Evolutionary conservation across 2,113 vertebrate genomes (phyloP).

Genomic region (Festucalex cinctus): DNA sequence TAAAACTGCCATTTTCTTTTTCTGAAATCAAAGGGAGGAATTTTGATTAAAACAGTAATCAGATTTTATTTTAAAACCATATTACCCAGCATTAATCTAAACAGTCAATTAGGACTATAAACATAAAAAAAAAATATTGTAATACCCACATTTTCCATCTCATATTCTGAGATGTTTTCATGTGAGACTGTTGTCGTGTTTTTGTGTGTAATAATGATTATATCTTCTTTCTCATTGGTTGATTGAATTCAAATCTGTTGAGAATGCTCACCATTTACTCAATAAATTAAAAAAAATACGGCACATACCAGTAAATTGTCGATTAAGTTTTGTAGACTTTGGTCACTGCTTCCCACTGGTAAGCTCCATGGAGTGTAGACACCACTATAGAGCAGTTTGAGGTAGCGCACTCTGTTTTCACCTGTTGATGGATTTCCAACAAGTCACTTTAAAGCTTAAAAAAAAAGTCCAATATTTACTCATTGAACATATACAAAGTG

Average conservation of each 20-base stretch:
- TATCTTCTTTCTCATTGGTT: background rate
- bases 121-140: no score
- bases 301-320: constrained; percentile 80
- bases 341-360: constrained; percentile 77
- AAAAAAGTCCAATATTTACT: background rate
- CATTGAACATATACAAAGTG: background rate
- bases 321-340: constrained; percentile 71
- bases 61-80: no score
- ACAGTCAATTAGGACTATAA: no score
- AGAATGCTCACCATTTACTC: background rate
- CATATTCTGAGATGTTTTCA: background rate
- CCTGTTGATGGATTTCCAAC: constrained; percentile 67
- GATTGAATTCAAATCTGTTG: background rate
- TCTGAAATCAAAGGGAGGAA: no score
- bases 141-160: background rate
- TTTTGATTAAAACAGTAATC: no score
- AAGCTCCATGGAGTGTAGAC: constrained; percentile 89
- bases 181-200: background rate
- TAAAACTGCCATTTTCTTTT: no score
- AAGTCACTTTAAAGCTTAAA: background rate
- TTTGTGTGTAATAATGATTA: background rate
- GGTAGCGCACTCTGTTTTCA: constrained; percentile 86
- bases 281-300: no score
- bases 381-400: constrained; percentile 86
- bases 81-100: no score